Percentiles rank a stretch among this genome's conserved stretches.
Conservation (phyloP, 1,140 invertebrate genomes). For the Lutraria rhynchaena region DNA sequence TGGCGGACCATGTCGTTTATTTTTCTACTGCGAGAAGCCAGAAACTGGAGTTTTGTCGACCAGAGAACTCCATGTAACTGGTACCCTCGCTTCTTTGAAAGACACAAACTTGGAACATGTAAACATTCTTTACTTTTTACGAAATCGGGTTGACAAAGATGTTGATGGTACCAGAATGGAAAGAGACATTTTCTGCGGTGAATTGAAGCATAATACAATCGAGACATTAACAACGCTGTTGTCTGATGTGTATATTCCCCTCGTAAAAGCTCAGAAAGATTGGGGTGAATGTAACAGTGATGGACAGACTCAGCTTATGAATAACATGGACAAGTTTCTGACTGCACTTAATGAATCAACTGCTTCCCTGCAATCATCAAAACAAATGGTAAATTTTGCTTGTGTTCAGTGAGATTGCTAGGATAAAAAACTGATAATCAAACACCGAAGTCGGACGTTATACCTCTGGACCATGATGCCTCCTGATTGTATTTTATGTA, state of each 20-base stretch:
- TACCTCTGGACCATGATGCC: too few species aligned
- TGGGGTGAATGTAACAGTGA: constrained; percentile 80
- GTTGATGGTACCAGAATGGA: constrained; percentile 79
- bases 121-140: constrained; percentile 79
- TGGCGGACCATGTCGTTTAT: constrained; percentile 79
- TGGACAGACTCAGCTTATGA: constrained; percentile 73
- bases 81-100: constrained; percentile 78
- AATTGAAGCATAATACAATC: constrained; percentile 80
- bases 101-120: constrained; percentile 78
- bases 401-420: too few species aligned
- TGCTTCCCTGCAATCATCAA: constrained; percentile 74
- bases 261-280: constrained; percentile 79
- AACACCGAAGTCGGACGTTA: too few species aligned
- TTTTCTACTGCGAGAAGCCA: constrained; percentile 79
- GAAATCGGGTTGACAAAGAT: constrained; percentile 77
- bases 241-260: constrained; percentile 79
- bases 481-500: too few species aligned
- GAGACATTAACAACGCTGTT: constrained; percentile 78
- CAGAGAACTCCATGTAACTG: constrained; percentile 77
- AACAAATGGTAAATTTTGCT: constrained; percentile 73
- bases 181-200: constrained; percentile 80
- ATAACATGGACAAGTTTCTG: constrained; percentile 79
- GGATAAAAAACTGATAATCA: too few species aligned
- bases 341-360: constrained; percentile 77
- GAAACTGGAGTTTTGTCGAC: constrained; percentile 70